Evolutionary conservation across 2,888 invertebrate genomes (phyloP).

Genomic region (Priocnemis perturbator): DNA sequence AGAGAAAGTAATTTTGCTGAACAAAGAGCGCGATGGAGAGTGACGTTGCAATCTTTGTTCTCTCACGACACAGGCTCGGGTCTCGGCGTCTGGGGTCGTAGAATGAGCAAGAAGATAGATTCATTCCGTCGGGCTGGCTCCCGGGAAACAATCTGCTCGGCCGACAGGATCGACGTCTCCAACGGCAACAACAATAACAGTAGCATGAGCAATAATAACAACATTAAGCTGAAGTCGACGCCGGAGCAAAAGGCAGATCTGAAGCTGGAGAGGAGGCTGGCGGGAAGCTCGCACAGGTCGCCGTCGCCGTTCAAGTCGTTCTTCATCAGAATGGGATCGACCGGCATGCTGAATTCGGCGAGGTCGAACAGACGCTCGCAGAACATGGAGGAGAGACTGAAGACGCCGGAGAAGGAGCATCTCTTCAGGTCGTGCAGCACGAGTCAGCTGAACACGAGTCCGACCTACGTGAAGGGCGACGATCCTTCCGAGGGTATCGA

Average conservation of each 20-base stretch:
- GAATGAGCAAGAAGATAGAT: conserved; percentile 87
- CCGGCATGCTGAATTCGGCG: conserved; percentile 83
- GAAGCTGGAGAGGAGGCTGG: conserved; percentile 62
- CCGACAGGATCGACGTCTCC: conserved; percentile 70
- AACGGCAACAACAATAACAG: conserved; percentile 54
- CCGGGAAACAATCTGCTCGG: conserved; percentile 77
- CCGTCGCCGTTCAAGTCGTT: conserved; percentile 84
- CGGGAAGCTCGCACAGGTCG: conserved; percentile 77
- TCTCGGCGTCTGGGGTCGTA: conserved; percentile 81
- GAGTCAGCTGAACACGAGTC: conserved; percentile 82
- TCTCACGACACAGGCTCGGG: conserved; percentile 54
- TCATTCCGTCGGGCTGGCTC: conserved; percentile 82
- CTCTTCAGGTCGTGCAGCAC: conserved; percentile 88
- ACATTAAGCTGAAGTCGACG: conserved; percentile 51
- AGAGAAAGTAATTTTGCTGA: background rate
- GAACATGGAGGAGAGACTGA: conserved; percentile 75
- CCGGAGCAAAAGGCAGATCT: conserved; percentile 51
- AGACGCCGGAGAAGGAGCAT: conserved; percentile 75
- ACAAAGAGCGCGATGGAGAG: background rate
- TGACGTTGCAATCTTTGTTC: background rate
- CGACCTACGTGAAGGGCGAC: conserved; percentile 84
- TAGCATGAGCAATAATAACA: conserved; percentile 55
- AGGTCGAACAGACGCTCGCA: conserved; percentile 72
- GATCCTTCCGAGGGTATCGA: conserved; percentile 89
- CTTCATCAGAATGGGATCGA: conserved; percentile 86